phyloP scores from a whole-genome alignment of 1,140 invertebrate species.

The Megalopta genalis region DNA sequence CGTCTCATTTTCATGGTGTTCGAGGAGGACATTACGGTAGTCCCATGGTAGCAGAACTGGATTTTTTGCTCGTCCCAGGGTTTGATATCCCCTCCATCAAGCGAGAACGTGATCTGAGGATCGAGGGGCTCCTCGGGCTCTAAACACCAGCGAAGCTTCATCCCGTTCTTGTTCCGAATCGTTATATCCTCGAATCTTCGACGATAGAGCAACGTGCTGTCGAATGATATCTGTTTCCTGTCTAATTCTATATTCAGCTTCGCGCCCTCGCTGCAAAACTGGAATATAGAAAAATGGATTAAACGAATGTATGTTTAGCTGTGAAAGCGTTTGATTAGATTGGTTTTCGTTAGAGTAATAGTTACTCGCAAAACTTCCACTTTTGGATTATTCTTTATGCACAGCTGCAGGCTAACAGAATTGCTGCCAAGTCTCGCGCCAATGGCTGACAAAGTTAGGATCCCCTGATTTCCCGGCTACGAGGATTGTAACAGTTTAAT shows the following conservation, averaged over 20 bases:
- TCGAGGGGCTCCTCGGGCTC: slow-evolving; percentile 23
- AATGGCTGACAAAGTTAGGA: slow-evolving; percentile 58
- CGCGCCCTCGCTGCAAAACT: slow-evolving; percentile 59
- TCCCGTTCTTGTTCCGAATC: slow-evolving; percentile 59
- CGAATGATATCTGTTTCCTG: slow-evolving; percentile 63
- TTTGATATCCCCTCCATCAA: slow-evolving; percentile 45
- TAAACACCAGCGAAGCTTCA: slow-evolving; percentile 63
- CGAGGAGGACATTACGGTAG: slow-evolving; percentile 40
- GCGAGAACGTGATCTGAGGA: slow-evolving; percentile 56
- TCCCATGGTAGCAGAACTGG: slow-evolving; percentile 60
- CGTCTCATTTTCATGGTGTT: not conserved
- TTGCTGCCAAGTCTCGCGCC: slow-evolving; percentile 54
- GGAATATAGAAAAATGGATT: slow-evolving; percentile 11
- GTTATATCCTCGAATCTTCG: slow-evolving; percentile 48
- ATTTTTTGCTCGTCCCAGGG: slow-evolving; percentile 41
- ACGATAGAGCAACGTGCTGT: slow-evolving; percentile 57
- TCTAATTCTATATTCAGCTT: slow-evolving; percentile 66
- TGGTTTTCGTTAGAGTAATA: too few relatives aligned
- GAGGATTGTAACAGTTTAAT: not conserved
- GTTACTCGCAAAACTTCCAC: slow-evolving; percentile 62
- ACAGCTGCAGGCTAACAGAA: slow-evolving; percentile 55
- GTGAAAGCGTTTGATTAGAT: too few relatives aligned
- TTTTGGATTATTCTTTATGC: slow-evolving; percentile 65
- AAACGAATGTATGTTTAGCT: too few relatives aligned
- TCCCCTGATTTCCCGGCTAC: slow-evolving; percentile 16